These are phyloP conservation scores for Ladona fulva DNA, from an alignment of 1,140 invertebrate genomes.

Conservation along the genomic window DNA sequence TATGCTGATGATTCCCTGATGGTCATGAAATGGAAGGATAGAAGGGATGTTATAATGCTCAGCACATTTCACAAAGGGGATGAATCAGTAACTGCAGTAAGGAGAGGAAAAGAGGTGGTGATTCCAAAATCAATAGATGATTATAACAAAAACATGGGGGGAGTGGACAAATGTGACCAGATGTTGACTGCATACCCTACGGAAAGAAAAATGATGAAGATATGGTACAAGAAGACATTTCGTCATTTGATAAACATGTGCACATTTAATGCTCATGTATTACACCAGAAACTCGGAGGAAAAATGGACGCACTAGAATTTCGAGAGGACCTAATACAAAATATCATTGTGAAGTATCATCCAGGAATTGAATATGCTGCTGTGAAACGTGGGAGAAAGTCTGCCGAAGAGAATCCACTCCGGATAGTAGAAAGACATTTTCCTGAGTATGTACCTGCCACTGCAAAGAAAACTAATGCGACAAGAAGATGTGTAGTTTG, in stretches of 20 bases:
- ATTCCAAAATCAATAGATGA: not conserved
- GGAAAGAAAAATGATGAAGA: not conserved
- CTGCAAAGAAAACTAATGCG: not conserved
- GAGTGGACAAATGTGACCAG: not conserved
- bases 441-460: too few species aligned
- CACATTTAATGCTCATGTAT: not conserved
- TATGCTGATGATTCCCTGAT: not conserved
- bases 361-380: not conserved
- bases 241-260: not conserved
- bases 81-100: not conserved
- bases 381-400: not conserved
- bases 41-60: not conserved
- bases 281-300: not conserved
- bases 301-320: not conserved
- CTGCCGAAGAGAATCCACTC: not conserved
- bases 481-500: not conserved
- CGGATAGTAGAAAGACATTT: not conserved
- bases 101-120: not conserved
- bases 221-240: not conserved
- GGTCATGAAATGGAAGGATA: not conserved
- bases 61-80: not conserved
- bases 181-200: not conserved
- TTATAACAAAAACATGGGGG: not conserved
- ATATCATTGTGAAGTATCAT: not conserved
- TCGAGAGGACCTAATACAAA: not conserved